Percentiles rank a stretch among this genome's conserved stretches.
These are phyloP conservation scores for Amphipoea lucens DNA, from an alignment of 2,888 invertebrate genomes.

Conservation along the genomic window DNA sequence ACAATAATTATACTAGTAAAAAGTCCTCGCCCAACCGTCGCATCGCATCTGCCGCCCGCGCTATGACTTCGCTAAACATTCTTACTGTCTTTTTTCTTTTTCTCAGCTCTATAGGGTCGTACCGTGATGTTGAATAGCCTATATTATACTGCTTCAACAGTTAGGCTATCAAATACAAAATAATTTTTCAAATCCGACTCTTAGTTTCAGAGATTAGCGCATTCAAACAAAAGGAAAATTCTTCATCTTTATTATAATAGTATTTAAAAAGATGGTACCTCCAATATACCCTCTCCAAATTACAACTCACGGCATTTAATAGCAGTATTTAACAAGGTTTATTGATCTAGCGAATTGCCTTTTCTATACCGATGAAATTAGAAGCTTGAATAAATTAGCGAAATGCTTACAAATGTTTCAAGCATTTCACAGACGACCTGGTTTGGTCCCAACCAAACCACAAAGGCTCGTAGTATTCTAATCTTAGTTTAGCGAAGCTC, in stretches of 20 bases:
- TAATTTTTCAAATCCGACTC: not conserved
- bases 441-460: conserved; percentile 1
- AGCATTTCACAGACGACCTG: not conserved
- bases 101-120: not conserved
- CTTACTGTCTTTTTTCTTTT: not conserved
- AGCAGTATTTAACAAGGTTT: not conserved
- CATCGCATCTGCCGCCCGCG: not conserved
- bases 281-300: not conserved
- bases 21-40: no score
- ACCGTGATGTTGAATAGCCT: not conserved
- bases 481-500: no score
- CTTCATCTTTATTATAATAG: no score
- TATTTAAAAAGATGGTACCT: not conserved
- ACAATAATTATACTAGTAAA: not conserved
- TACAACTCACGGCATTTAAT: not conserved
- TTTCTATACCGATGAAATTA: not conserved
- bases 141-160: not conserved
- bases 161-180: not conserved
- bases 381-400: not conserved
- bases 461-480: not conserved
- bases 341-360: not conserved
- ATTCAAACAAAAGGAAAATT: no score
- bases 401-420: not conserved
- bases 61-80: not conserved
- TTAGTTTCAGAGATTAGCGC: not conserved